Evolutionary conservation across 2,113 vertebrate genomes (phyloP).

Genomic region (Protomyctophum bolini): DNA sequence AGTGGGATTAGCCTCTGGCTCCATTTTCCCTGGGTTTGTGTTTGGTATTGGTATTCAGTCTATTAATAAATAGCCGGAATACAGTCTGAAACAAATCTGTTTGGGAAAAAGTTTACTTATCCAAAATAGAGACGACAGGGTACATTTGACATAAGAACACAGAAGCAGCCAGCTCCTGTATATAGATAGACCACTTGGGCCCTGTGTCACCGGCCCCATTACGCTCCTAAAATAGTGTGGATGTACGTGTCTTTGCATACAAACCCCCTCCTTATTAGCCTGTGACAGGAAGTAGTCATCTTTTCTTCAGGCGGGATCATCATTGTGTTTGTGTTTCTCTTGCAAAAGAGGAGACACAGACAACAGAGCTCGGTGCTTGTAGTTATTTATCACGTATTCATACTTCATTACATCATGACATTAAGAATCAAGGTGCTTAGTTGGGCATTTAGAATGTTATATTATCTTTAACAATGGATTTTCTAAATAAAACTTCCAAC

Average conservation of each 20-base stretch:
- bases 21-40: too few species aligned
- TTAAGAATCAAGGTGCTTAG: slow-evolving; percentile 34
- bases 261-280: slow-evolving; percentile 15
- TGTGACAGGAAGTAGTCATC: slow-evolving; percentile 8
- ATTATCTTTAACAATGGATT: slow-evolving; percentile 2
- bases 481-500: neutral
- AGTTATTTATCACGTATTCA: neutral
- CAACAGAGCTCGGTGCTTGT: neutral
- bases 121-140: too few species aligned
- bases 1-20: too few species aligned
- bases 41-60: neutral
- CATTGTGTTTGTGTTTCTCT: too few species aligned
- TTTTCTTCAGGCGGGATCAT: neutral
- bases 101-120: too few species aligned
- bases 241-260: slow-evolving; percentile 46
- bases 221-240: slow-evolving; percentile 36
- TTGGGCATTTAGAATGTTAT: slow-evolving; percentile 29
- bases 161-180: too few species aligned
- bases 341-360: slow-evolving; percentile 8
- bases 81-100: too few species aligned
- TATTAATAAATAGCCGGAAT: neutral
- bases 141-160: too few species aligned
- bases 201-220: slow-evolving; percentile 39
- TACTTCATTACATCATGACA: slow-evolving; percentile 5
- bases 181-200: slow-evolving; percentile 17